Base-by-base conservation (phyloP, 2,888 invertebrate genomes). In the Coronaproctus castanopsis region DNA sequence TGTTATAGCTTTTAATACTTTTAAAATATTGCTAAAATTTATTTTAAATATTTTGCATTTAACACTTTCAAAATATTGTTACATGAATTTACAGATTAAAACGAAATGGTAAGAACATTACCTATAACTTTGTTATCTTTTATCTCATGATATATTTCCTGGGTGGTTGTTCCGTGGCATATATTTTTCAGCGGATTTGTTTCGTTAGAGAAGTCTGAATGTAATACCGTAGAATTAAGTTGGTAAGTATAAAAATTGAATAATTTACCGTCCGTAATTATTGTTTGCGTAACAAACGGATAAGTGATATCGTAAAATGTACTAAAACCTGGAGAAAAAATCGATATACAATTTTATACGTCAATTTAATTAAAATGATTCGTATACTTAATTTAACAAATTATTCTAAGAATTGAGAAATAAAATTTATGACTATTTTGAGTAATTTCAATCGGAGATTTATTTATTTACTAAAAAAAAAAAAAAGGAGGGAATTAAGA, bases 181-280 rank as follows among this genome's bases (percentile, higher is more conserved):
- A 89, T 69, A 70, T 95, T 95, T 55, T 24, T 54, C 1, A 79
- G 75, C 65, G 80, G 79, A 0, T 78, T 78, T 72, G 88, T 88
- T 14, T 75, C 75, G 48, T 77, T 72, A n/a, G 36, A 8, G 65
- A 80, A 69, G 64, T 82, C 77, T 24, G 78, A 74, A 67, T 86
- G 80, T 65, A 87, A 71, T 18, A 79, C 68, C 48, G 81, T 76
- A 0, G 92, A 95, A 70, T 98, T 98, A 60, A 98, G 72, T 71
- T 98, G 97, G 70, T 95, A 97, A 18, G 82, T 78, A 69, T 84
- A 87, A 65, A 96, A 85, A 1, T 86, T 85, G 82, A 88, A 92
- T 2, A 78, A 70, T 64, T 85, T 80, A 0, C 97, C 96, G 73
- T 97, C 85, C 0, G 92, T 89, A 50, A 95, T 77, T 18, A 92